Conservation (phyloP, 2,797 vertebrate genomes). For the Holocentrus rufus region DNA sequence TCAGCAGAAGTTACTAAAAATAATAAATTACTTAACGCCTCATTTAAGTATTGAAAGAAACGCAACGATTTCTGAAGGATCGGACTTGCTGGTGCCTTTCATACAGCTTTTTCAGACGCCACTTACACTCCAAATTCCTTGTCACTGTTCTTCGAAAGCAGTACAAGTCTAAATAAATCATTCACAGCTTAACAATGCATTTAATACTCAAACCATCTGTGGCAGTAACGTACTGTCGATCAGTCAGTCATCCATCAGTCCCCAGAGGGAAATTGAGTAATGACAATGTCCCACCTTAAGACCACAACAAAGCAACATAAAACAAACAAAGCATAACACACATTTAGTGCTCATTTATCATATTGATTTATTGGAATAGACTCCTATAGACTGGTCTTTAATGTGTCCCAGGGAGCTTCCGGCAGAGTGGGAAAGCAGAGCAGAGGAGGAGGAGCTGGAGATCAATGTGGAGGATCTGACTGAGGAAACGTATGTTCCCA, state of each 20-base stretch:
- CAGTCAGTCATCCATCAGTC: conserved; percentile 15
- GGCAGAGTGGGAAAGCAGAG: conserved; percentile 86
- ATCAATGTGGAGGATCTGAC: conserved; percentile 95
- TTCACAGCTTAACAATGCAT: no score
- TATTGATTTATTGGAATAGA: conserved; percentile 48
- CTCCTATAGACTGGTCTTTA: conserved; percentile 32
- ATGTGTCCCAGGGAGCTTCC: conserved; percentile 88
- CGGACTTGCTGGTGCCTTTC: no score
- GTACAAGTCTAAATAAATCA: no score
- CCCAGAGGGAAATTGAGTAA: conserved; percentile 15
- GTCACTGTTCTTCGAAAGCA: no score
- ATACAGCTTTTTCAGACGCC: no score
- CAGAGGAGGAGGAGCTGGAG: conserved; percentile 92
- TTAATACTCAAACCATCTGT: no score
- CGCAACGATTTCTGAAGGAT: no score
- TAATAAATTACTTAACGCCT: no score
- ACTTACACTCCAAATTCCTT: no score
- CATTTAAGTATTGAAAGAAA: no score
- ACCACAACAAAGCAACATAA: conserved; percentile 1
- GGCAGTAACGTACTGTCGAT: not conserved
- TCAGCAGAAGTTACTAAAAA: no score
- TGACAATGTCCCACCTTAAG: conserved; percentile 14
- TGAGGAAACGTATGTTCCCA: conserved; percentile 85
- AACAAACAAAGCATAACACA: conserved; percentile 41
- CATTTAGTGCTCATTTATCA: conserved; percentile 39